These are phyloP conservation scores for Silurus lanzhouensis DNA, from an alignment of 2,797 vertebrate genomes.

Conservation along the genomic window DNA sequence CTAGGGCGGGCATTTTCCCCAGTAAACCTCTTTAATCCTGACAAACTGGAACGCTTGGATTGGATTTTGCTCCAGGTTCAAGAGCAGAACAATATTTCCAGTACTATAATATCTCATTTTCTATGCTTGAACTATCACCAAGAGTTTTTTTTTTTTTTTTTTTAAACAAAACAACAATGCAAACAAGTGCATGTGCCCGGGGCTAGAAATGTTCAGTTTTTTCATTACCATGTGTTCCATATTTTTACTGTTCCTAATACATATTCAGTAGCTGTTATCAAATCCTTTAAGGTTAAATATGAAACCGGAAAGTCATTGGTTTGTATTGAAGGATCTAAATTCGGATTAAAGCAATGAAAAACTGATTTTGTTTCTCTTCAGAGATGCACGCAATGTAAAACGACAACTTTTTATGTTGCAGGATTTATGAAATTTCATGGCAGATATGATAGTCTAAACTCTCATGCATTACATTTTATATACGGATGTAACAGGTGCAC, in stretches of 20 bases:
- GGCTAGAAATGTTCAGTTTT: background rate
- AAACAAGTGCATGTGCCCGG: background rate
- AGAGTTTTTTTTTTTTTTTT: background rate
- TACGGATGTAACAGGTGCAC: conserved; percentile 1
- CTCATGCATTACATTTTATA: background rate
- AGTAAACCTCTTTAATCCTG: conserved; percentile 19
- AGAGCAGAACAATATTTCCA: background rate
- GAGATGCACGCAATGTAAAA: background rate
- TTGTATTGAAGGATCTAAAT: background rate
- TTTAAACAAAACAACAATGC: background rate
- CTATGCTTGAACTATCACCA: background rate
- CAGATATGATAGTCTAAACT: background rate
- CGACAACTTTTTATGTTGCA: background rate
- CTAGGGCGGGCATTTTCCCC: conserved; percentile 22
- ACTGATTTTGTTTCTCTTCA: background rate
- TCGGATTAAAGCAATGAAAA: background rate
- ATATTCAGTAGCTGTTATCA: background rate
- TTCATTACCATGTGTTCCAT: background rate
- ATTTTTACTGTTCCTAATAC: background rate
- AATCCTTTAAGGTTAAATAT: background rate
- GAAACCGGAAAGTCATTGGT: background rate
- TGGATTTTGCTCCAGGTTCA: conserved; percentile 15
- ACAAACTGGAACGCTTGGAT: conserved; percentile 45
- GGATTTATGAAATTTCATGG: background rate
- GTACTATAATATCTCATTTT: background rate